Evolutionary conservation across 2,797 vertebrate genomes (phyloP).

Genomic region (Limosa lapponica): DNA sequence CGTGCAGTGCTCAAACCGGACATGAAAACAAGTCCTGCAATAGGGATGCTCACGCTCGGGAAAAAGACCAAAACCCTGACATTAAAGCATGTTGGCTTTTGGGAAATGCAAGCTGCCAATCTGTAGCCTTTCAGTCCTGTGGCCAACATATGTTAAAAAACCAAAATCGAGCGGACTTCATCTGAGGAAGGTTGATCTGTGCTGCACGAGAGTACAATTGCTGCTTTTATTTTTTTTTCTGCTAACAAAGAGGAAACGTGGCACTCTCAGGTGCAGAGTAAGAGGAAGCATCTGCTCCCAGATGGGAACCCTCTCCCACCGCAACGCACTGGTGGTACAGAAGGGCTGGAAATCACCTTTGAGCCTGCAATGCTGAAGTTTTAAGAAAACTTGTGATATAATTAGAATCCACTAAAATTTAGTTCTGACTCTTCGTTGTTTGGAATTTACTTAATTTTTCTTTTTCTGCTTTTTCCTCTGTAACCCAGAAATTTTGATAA

Average conservation of each 20-base stretch:
- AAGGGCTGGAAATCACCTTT: not conserved
- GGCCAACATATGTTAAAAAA: not conserved
- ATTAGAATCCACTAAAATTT: not conserved
- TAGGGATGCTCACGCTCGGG: rapidly evolving
- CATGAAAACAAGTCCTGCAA: rapidly evolving
- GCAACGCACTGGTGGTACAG: not conserved
- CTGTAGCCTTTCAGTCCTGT: not conserved
- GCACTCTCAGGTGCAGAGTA: not conserved
- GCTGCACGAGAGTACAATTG: not conserved
- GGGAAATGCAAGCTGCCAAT: not conserved
- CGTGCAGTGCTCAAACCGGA: not conserved
- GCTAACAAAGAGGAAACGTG: not conserved
- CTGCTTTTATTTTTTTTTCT: not conserved
- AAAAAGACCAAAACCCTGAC: not conserved
- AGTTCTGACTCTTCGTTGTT: not conserved
- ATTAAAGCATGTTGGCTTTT: not conserved
- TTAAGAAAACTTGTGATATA: not conserved
- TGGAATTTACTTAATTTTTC: not conserved
- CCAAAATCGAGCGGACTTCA: rapidly evolving
- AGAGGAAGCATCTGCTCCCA: conserved; percentile 6
- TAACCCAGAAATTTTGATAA: not conserved
- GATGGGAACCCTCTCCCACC: not conserved
- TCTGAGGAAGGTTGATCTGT: not conserved
- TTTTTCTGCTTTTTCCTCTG: not conserved
- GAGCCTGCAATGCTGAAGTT: not conserved